Base-by-base conservation (phyloP, 2,797 vertebrate species). In the Cyclura pinguis region DNA sequence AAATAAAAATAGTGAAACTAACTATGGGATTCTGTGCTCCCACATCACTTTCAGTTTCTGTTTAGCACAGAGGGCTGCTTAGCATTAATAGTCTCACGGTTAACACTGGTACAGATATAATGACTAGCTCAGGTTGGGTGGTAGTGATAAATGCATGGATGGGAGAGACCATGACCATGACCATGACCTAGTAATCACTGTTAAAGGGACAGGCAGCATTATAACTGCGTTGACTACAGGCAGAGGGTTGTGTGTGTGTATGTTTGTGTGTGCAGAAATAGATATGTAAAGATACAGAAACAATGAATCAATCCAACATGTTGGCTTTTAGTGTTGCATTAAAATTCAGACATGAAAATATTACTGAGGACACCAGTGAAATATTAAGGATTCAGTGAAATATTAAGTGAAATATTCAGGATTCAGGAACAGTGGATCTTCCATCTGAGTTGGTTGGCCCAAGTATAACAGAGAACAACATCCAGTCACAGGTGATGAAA, bases 121-220 rank as follows among this genome's bases (percentile, higher is more conserved):
- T 20, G 6, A 38, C 4, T 55, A 42, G 32, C 42, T 6, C 4
- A 38, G 55, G 69, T 24, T 20, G 62, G 5, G 7, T 12, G 14
- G 5, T 52, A 22, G 2, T 42, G 38, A 27, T 22, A 24, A 55
- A 22, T 47, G 18, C 6, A 69, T 12, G 35, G 52, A 10, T 47
- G 27, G 59, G 35, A 3, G 38, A 0, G 50, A 38, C 52, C 8
- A 10, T 42, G n/a, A 67, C n/a, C 42, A 47, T 47, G 42, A 4
- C 35, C 29, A 18, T 4, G 27, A 67, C 27, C 7, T n/a, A 14
- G 38, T 42, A 64, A 76, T 64, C 69, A 6, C 67, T 27, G n/a
- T 35, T 42, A 77, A 42, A 4, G 85, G 73, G 80, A 83, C 27
- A 67, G 73, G 47, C 47, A 78, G 80, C n/a, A 84, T 87, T 84